These are phyloP conservation scores for Agriopis aurantiaria DNA, from an alignment of 2,888 invertebrate species.

Conservation along the genomic window DNA sequence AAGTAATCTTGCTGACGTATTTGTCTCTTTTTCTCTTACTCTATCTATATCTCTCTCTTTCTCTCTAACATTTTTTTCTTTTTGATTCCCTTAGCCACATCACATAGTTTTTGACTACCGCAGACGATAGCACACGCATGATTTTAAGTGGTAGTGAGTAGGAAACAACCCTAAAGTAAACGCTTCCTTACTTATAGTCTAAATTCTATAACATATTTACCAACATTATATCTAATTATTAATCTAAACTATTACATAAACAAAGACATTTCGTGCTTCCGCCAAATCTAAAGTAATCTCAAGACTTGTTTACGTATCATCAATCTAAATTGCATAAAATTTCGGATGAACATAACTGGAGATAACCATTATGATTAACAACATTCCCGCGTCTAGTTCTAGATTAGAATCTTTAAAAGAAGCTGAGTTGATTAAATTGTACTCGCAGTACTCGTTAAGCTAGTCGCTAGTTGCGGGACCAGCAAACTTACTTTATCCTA, in stretches of 20 bases:
- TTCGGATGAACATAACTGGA: constrained; percentile 30
- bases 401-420: constrained; percentile 36
- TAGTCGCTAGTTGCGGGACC: constrained; percentile 12
- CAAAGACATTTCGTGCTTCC: constrained; percentile 4
- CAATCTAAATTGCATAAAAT: constrained; percentile 33
- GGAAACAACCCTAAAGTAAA: too few relatives aligned
- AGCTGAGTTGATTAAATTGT: constrained; percentile 21
- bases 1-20: too few relatives aligned
- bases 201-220: too few relatives aligned
- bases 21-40: too few relatives aligned
- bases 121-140: too few relatives aligned
- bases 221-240: background rate
- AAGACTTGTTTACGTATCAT: constrained; percentile 26
- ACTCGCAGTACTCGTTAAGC: background rate
- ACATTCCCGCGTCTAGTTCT: constrained; percentile 31
- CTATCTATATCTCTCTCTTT: too few relatives aligned
- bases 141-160: too few relatives aligned
- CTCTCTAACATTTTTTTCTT: too few relatives aligned
- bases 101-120: too few relatives aligned
- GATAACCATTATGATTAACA: constrained; percentile 41
- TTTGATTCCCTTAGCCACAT: too few relatives aligned
- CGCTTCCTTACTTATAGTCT: too few relatives aligned
- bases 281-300: constrained; percentile 10
- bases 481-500: background rate
- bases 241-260: constrained; percentile 17